phyloP scores from a whole-genome alignment of 2,113 vertebrate genomes.

The Pristiophorus japonicus region DNA sequence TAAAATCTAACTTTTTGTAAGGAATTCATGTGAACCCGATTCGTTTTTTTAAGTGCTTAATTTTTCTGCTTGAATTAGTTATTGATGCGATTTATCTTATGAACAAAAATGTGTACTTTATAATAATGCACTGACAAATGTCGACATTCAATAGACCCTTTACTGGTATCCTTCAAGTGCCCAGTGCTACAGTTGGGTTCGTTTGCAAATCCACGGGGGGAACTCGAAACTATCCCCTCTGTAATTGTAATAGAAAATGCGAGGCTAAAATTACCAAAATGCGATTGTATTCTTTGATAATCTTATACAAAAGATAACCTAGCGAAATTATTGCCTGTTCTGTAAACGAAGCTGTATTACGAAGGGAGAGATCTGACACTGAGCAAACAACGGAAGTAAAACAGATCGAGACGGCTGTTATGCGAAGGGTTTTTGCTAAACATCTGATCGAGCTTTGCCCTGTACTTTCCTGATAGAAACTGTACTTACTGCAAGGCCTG shows the following conservation, averaged over 20 bases:
- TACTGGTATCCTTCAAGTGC: neutral
- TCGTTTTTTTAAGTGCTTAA: neutral
- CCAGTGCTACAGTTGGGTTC: neutral
- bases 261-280: neutral
- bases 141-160: neutral
- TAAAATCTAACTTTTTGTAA: neutral
- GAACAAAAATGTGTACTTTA: neutral
- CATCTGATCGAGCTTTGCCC: neutral
- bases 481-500: constrained; percentile 13
- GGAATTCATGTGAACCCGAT: neutral
- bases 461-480: neutral
- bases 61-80: neutral
- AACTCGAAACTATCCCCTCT: neutral
- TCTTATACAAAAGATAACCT: neutral
- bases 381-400: constrained; percentile 26
- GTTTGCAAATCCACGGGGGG: neutral
- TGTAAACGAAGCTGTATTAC: neutral
- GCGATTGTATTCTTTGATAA: neutral
- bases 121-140: neutral
- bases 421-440: neutral
- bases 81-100: neutral
- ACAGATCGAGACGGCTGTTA: neutral
- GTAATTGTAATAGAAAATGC: no score
- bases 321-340: neutral
- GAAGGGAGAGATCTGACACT: neutral